Base-by-base conservation (phyloP, 2,797 vertebrate genomes). In the Poecilia wingei region DNA sequence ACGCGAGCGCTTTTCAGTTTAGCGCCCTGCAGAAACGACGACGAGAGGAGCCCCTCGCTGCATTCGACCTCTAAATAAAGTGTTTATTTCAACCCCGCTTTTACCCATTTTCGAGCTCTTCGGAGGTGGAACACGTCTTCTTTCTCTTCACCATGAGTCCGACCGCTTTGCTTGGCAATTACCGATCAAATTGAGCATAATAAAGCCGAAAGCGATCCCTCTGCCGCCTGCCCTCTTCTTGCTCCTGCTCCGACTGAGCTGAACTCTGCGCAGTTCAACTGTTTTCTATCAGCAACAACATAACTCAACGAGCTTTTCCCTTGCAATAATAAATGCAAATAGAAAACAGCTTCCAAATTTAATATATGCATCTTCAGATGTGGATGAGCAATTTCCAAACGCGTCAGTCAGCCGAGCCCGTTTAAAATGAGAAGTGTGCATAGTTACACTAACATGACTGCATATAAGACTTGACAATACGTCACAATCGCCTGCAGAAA, bases 61-160 rank as follows among this genome's bases (percentile, higher is more conserved):
- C 88, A 86, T 92, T 96, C 95, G 94, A 96, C 94, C 95, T 95
- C 93, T 93, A 93, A 90, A 93, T 93, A 95, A 97, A 96, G 96
- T 96, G 95, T 78, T 92, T 90, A 79, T 91, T 94, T 92, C 87
- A 77, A 69, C 81, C 71, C 20, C 39, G 81, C 88, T 84, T 93
- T 94, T 96, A 96, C 95, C 97, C 95, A 89, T 96, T 93, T 87
- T 94, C 96, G 84, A 93, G 94, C 89, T 97, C 96, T 93, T 94
- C 95, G 83, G 92, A 93, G 84, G 95, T 95, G 22, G 92, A 86
- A 80, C 95, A 93, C 89, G 92, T 96, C 96, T 94, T 96, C 96
- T 93, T 96, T 92, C 96, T 96, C 95, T 97, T 98, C 96, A 97
- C 97, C 97, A 96, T 97, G 96, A 95, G 91, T 95, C 96, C 95